Evolutionary conservation across 2,113 vertebrate genomes (phyloP), one percentile per base, ranked within the genome.

Genomic region (Paradisaea rubra): DNA sequence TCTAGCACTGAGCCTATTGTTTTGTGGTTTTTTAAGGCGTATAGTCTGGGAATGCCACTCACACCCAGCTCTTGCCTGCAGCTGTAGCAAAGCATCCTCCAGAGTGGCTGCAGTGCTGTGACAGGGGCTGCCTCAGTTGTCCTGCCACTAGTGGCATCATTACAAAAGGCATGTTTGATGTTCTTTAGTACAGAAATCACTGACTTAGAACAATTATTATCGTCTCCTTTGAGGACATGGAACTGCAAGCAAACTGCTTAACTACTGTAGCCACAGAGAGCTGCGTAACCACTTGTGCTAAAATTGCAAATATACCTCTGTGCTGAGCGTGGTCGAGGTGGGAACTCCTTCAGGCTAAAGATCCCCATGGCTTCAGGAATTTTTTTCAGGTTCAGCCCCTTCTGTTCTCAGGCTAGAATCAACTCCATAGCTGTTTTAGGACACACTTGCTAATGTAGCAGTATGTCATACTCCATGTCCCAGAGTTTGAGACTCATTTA

Each of bases 171-270:
- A 2, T 16, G 19, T 18, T 53, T 64, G 19, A 15, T 21, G 3
- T 30, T 53, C 21, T 64, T 12, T 18, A 6, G 9, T 18, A 7
- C 5, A 41, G 39, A 77, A 76, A 25, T n/a, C 30, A 15, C 17
- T 16, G 37, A 15, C 23, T 23, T 52, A 12, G 42, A 68, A 9
- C 20, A 15, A 10, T 18, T 30, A 14, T 3, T 52, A 3, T 17
- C 1, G 0, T 10, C 31, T 49, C n/a, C 23, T 22, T n/a, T 47
- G 47, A 68, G 27, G 52, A 33, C 20, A 0, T 7, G 31, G 11
- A 54, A 16, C 27, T 42, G 42, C 47, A 28, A 47, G 27, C 42
- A 52, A 56, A 63, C 15, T n/a, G 25, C 74, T 72, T 9, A 6
- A 10, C 31, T 44, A 10, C 60, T 2, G 24, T 35, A 31, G 19